Percentiles rank a stretch among this genome's conserved stretches.
phyloP scores from a whole-genome alignment of 2,113 vertebrate species.

The Atractosteus spatula region DNA sequence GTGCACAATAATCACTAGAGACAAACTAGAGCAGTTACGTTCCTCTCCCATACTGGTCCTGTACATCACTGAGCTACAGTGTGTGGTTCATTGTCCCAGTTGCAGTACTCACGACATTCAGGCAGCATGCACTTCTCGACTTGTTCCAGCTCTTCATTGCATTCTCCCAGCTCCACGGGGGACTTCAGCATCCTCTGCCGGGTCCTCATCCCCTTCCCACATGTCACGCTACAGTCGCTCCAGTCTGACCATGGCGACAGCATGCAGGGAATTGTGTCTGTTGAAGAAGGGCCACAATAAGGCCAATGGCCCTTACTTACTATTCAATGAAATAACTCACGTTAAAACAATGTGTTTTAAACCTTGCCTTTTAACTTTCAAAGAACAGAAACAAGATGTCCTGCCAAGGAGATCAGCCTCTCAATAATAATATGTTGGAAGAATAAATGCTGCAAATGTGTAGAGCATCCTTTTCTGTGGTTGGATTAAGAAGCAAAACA shows the following conservation, averaged over 20 bases:
- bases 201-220: slow-evolving; percentile 85
- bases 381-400: no score
- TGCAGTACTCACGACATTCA: slow-evolving; percentile 85
- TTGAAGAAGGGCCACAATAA: slow-evolving; percentile 8
- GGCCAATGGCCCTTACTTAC: no score
- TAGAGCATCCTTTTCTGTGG: no score
- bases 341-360: no score
- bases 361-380: no score
- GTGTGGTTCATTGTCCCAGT: neutral
- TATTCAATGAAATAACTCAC: no score
- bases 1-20: neutral
- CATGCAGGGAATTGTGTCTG: slow-evolving; percentile 95
- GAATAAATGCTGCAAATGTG: no score
- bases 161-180: slow-evolving; percentile 91
- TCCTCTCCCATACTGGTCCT: neutral
- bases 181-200: slow-evolving; percentile 90
- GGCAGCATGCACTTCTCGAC: slow-evolving; percentile 97
- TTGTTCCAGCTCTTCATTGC: slow-evolving; percentile 92
- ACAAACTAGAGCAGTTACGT: neutral
- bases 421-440: no score
- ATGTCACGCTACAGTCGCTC: slow-evolving; percentile 96
- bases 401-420: no score
- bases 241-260: slow-evolving; percentile 93
- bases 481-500: no score
- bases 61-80: neutral